Conservation (phyloP, 2,113 vertebrate species). For the Eupsittula cactorum region DNA sequence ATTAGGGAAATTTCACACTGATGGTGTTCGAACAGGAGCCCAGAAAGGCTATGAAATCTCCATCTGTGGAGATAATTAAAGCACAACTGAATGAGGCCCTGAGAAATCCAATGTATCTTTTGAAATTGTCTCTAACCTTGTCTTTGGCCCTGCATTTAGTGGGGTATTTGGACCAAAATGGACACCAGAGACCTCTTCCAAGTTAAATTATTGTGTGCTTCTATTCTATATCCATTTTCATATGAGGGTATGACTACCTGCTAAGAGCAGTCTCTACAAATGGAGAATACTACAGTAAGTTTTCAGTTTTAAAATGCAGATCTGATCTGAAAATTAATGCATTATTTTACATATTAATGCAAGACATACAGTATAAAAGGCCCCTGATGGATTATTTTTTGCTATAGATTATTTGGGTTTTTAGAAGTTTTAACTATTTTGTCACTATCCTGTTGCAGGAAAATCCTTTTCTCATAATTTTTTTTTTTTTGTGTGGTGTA, state of each 20-base stretch:
- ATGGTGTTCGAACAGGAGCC: not conserved
- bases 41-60: not conserved
- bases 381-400: not conserved
- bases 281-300: not conserved
- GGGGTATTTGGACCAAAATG: not conserved
- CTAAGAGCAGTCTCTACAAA: not conserved
- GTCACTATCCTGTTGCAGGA: not conserved
- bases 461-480: not conserved
- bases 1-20: not conserved
- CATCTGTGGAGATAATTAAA: not conserved
- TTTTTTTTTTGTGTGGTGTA: not conserved
- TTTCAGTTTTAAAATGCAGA: not conserved
- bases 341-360: not conserved
- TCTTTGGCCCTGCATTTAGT: not conserved
- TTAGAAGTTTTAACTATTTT: not conserved
- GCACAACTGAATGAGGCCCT: not conserved
- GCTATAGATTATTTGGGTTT: not conserved
- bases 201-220: not conserved
- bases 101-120: not conserved
- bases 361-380: not conserved
- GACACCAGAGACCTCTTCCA: not conserved
- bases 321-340: not conserved
- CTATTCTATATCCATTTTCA: not conserved
- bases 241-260: rapidly evolving
- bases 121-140: not conserved